Evolutionary conservation across 2,797 vertebrate species (phyloP), one percentile per base, ranked within the genome.

Genomic region (Sebastes trivittatus): DNA sequence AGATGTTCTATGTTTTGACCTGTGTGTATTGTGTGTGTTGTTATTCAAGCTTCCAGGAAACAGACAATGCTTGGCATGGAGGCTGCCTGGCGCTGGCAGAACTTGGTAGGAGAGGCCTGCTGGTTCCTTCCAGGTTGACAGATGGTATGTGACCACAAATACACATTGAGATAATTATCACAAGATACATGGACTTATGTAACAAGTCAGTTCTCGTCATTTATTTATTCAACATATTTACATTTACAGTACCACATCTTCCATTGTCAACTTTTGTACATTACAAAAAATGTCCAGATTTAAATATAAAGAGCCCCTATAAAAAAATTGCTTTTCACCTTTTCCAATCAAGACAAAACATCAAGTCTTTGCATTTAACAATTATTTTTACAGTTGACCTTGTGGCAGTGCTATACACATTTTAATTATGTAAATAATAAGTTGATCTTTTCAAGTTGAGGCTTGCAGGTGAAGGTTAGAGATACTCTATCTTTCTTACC

Each of bases 31-130:
- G 11, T 75, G 14, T 79, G 30, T 77, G 38, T 86, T 83, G 5
- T n/a, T 42, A 23, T 91, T 38, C 3, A 70, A 99, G 98, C 91
- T 99, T 98, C 80, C 97, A 98, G 93, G 98, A 99, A 90, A 98
- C 97, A 0, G 97, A 98, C 88, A 98, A 95, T 0, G 95, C 98
- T 0, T 99, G 98, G 98, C 98, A 99, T 2, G 98, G 98, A 0
- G 98, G 98, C 42, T 99, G 98, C 87, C 94, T 99, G 78, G 98
- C 98, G 1, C 92, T 99, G 86, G 98, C 98, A 2, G 98, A 99
- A 81, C 94, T 99, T 46, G 98, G 98, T 64, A 95, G 98, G 71
- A 96, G 98, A 95, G 98, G 98, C 74, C 94, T 99, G 83, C 88
- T 99, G 77, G 95, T 99, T 36, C 98, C 98, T 16, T 97, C 97